Base-by-base conservation (phyloP, 1,140 invertebrate genomes). In the Philotrypesis tridentata region DNA sequence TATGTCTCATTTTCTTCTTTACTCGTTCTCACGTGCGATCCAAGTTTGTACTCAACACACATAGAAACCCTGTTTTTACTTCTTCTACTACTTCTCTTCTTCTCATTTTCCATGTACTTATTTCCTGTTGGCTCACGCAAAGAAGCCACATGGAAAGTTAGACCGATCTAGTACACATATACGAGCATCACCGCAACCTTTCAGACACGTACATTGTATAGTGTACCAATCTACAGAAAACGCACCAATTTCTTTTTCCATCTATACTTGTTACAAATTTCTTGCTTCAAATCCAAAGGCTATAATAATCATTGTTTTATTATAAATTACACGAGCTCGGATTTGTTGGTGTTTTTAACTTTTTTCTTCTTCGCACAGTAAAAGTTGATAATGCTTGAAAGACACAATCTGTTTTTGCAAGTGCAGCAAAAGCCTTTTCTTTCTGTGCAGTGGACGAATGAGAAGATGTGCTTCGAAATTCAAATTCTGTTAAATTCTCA, bases 111-210 rank as follows among this genome's bases (percentile, higher is more conserved):
- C 55, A 81, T n/a, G 55, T 73, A 25, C 37, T 72, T 67, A 25
- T 55, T 72, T 67, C 71, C 80, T 70, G 79, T 48, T 72, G 86
- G 84, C 68, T 85, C 55, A 84, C 84, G 85, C 84, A 85, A 89
- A 88, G 86, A 89, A 89, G 87, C 85, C 86, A 85, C 83, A 78
- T 83, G 84, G 85, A 86, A 85, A 86, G 85, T 85, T 84, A 82
- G 83, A 84, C 77, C 80, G 85, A 76, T 85, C 82, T 82, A 78
- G 67, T 68, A 7, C 55, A 25, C 65, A 72, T 72, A 82, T 72
- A 78, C 60, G 71, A 80, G 71, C 70, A 61, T 65, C 55, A 43
- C 70, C n/a, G 79, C 88, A 89, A 89, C 88, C 88, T 90, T 88
- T 88, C 88, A 85, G 77, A 75, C 86, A 80, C 87, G 84, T 89